These are phyloP conservation scores for Cataglyphis cursor DNA, from an alignment of 2,888 invertebrate species.

Conservation along the genomic window DNA sequence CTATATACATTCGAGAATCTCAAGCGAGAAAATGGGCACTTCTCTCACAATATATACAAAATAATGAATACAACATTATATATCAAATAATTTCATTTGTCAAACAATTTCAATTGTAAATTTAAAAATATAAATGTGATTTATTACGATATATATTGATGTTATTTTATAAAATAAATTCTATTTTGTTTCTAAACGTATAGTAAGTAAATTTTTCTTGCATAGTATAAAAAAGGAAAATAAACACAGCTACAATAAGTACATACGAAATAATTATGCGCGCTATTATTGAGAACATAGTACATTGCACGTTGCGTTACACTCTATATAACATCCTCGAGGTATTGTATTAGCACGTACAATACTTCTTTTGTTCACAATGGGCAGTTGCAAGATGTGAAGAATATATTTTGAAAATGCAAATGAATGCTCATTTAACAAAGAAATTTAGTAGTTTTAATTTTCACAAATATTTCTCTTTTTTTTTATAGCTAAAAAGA, in stretches of 20 bases:
- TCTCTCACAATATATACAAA: background rate
- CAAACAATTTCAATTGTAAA: background rate
- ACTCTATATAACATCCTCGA: background rate
- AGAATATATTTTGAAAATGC: background rate
- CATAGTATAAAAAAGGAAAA: background rate
- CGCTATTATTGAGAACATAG: background rate
- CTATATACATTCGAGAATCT: conserved; percentile 14
- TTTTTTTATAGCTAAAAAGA: background rate
- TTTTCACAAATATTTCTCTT: background rate
- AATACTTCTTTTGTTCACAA: conserved; percentile 13
- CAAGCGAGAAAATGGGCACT: background rate
- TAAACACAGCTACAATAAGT: background rate
- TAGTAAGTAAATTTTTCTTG: background rate
- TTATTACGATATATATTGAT: background rate
- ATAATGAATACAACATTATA: background rate
- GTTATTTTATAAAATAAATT: background rate
- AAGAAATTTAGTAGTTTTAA: background rate
- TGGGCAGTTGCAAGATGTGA: background rate
- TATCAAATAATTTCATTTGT: background rate
- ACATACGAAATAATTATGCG: background rate
- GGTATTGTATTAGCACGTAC: background rate
- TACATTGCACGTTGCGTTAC: background rate
- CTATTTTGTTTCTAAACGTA: background rate
- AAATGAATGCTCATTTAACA: background rate
- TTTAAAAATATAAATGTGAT: conserved; percentile 7